Base-by-base conservation (phyloP, 92 coral and sea anemone genomes). In the Porites evermanni region DNA sequence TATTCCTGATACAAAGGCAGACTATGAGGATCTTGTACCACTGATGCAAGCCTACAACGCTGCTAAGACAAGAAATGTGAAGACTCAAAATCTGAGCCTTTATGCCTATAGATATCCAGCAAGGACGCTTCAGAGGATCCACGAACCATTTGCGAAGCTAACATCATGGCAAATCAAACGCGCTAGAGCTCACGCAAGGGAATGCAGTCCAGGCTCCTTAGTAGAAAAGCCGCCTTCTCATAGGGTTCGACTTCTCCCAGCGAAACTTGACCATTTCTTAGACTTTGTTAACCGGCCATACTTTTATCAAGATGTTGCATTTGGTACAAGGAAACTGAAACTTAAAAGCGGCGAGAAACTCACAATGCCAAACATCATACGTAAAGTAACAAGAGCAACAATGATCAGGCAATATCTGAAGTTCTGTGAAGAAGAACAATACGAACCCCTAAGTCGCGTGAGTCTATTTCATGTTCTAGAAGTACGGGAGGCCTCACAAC, bases 221-320 rank as follows among this genome's bases (percentile, higher is more conserved):
- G 93, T 89, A 52, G 88, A 86, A 66, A 86, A 53, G 32, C 53
- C 69, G 61, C 83, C 85, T 6, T 32, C 79, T 56, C 90, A 92
- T 77, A 86, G 95, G 59, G 86, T 92, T 82, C 77, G 93, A 26
- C 74, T 92, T 74, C 85, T 86, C 14, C 81, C 69, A 72, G 83
- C n/a, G 8, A 92, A 89, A 68, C 91, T 92, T 71, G 95, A 92
- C 63, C 93, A 92, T 61, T 92, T 89, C 56, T 50, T 89, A 23
- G 95, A 92, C 84, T 92, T 92, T 83, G 72, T 72, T 1, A 89
- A 89, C 61, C 90, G 95, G 67, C 95, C 95, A 20, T 92, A 92
- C 82, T 92, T 92, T 70, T 86, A 92, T 84, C 95, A 92, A 70
- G 95, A 92, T 83, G 95, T 92, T n/a, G 96, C 93, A 4, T 90